Evolutionary conservation across 2,888 invertebrate genomes (phyloP).

Genomic region (Scaptomyza cyrtandrae): DNA sequence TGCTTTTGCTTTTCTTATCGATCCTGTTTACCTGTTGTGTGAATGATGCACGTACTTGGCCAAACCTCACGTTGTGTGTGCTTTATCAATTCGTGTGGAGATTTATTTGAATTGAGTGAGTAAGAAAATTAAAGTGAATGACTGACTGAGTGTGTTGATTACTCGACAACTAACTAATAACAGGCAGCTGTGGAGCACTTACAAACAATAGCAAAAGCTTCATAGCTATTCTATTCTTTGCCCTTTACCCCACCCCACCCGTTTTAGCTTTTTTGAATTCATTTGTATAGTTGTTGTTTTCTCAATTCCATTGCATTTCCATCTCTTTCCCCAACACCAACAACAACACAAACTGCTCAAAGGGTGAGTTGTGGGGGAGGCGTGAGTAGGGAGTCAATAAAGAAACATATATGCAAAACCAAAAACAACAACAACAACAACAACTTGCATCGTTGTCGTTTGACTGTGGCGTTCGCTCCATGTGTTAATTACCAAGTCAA

Average conservation of each 20-base stretch:
- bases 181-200: slow-evolving; percentile 14
- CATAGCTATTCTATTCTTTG: slow-evolving; percentile 1
- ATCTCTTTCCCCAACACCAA: too few species aligned
- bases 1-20: slow-evolving; percentile 21
- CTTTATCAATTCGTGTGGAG: slow-evolving; percentile 38
- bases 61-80: slow-evolving; percentile 34
- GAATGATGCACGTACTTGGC: slow-evolving; percentile 21
- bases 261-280: background rate
- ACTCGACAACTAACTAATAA: slow-evolving; percentile 31
- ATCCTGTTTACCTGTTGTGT: slow-evolving; percentile 20
- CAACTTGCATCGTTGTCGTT: slow-evolving; percentile 4
- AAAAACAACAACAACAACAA: too few species aligned
- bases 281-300: slow-evolving; percentile 1
- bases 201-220: slow-evolving; percentile 18
- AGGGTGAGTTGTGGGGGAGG: too few species aligned
- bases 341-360: too few species aligned
- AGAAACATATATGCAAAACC: too few species aligned
- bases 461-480: too few species aligned
- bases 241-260: background rate
- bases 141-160: slow-evolving; percentile 55
- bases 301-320: background rate
- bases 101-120: slow-evolving; percentile 31
- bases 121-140: slow-evolving; percentile 1
- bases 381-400: too few species aligned
- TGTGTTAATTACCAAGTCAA: slow-evolving; percentile 77